Percentiles rank a stretch among this genome's conserved stretches.
These are phyloP conservation scores for Cossypha caffra DNA, from an alignment of 2,797 vertebrate genomes.

Conservation along the genomic window DNA sequence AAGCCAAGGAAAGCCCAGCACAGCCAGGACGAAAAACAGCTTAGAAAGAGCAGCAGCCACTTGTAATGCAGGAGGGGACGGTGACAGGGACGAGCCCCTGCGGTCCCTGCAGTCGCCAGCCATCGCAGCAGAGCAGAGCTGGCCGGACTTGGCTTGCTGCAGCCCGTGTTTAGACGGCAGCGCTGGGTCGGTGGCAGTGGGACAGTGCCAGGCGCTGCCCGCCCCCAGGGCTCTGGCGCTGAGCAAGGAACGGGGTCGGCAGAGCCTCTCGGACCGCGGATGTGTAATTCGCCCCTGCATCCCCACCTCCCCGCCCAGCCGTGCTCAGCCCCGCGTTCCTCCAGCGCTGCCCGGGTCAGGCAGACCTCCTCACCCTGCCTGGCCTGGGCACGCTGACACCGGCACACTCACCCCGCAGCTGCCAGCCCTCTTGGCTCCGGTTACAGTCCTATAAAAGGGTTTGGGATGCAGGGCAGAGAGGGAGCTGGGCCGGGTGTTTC, in stretches of 20 bases:
- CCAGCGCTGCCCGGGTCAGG: neutral
- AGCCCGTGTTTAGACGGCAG: accelerated
- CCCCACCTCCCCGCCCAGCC: neutral
- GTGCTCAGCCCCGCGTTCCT: neutral
- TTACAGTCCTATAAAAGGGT: constrained; percentile 41
- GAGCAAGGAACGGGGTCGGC: neutral
- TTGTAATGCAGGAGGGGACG: accelerated
- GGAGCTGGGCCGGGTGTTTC: accelerated
- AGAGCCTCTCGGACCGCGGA: neutral
- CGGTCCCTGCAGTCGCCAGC: accelerated
- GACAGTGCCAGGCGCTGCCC: neutral
- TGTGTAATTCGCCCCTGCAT: accelerated
- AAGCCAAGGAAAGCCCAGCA: neutral
- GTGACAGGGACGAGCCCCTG: accelerated
- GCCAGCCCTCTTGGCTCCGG: neutral
- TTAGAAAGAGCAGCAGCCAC: neutral
- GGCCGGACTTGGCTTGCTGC: neutral
- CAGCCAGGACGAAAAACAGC: neutral
- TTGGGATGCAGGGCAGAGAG: accelerated
- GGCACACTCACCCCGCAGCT: accelerated
- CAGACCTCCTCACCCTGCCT: neutral
- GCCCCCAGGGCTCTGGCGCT: accelerated
- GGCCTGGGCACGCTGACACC: neutral
- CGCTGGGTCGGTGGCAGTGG: accelerated
- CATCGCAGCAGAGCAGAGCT: accelerated